Evolutionary conservation across 2,113 vertebrate species (phyloP).

Genomic region (Guaruba guarouba): DNA sequence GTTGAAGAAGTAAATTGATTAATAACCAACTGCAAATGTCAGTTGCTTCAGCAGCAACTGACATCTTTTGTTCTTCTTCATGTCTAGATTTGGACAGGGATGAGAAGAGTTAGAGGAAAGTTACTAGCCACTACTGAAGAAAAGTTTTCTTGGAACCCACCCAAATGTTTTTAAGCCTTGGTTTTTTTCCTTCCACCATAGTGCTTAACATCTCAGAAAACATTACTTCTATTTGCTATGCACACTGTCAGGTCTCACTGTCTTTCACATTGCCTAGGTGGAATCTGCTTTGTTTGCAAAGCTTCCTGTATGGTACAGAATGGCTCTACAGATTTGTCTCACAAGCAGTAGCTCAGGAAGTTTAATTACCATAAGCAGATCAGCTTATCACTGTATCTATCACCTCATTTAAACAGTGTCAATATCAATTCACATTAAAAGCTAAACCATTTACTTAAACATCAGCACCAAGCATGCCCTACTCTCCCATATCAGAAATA

Average conservation of each 20-base stretch:
- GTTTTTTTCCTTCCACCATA: background rate
- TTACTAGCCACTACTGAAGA: background rate
- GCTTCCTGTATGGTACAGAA: background rate
- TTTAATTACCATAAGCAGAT: constrained; percentile 13
- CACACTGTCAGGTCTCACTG: background rate
- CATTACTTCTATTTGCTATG: background rate
- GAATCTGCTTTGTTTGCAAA: background rate
- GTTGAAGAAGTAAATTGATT: background rate
- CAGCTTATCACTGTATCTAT: background rate
- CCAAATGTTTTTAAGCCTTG: background rate
- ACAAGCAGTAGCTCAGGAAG: constrained; percentile 2
- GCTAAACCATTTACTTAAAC: background rate
- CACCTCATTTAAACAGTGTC: background rate
- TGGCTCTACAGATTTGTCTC: background rate
- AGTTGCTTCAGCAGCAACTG: background rate
- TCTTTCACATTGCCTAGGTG: background rate
- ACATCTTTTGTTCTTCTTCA: background rate
- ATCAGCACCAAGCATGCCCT: background rate
- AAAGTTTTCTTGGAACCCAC: background rate
- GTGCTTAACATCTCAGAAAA: background rate
- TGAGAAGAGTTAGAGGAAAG: background rate
- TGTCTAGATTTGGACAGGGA: background rate
- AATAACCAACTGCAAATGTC: background rate
- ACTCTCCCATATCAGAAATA: rapidly evolving
- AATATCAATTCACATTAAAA: background rate